These are phyloP conservation scores for Phylloscopus trochilus DNA, from an alignment of 2,113 vertebrate species.

Conservation along the genomic window DNA sequence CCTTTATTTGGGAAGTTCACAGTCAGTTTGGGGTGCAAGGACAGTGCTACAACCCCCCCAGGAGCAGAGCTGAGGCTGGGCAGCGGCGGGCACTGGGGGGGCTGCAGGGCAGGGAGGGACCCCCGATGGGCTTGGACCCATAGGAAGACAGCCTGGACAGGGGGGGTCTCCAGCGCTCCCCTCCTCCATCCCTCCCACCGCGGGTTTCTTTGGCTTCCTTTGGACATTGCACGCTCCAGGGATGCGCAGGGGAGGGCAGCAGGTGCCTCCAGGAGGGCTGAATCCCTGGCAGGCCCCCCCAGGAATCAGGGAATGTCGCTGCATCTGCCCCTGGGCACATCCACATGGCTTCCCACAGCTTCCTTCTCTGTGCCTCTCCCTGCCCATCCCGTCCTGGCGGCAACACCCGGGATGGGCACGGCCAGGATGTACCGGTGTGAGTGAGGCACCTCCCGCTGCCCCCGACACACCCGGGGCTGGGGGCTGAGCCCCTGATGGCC, in stretches of 20 bases:
- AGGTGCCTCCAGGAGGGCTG: neutral
- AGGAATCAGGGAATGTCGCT: neutral
- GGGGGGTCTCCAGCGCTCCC: rapidly evolving
- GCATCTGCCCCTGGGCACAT: neutral
- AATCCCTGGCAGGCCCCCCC: neutral
- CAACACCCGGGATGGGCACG: rapidly evolving
- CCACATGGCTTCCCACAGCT: neutral
- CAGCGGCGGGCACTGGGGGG: neutral
- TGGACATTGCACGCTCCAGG: neutral
- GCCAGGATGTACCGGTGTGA: rapidly evolving
- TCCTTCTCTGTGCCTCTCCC: neutral
- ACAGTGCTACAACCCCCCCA: neutral
- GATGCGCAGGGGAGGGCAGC: neutral
- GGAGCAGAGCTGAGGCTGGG: neutral
- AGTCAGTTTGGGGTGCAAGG: neutral
- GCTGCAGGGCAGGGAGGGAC: neutral
- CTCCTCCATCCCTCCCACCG: neutral
- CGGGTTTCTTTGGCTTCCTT: conserved; percentile 23
- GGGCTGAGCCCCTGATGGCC: neutral
- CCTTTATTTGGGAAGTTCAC: conserved; percentile 54
- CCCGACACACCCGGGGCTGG: rapidly evolving
- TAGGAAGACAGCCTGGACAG: neutral
- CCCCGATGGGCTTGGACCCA: neutral
- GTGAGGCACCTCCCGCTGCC: neutral
- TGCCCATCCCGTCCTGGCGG: rapidly evolving